Base-by-base conservation (phyloP, 2,888 invertebrate species). In the Tillus elongatus region DNA sequence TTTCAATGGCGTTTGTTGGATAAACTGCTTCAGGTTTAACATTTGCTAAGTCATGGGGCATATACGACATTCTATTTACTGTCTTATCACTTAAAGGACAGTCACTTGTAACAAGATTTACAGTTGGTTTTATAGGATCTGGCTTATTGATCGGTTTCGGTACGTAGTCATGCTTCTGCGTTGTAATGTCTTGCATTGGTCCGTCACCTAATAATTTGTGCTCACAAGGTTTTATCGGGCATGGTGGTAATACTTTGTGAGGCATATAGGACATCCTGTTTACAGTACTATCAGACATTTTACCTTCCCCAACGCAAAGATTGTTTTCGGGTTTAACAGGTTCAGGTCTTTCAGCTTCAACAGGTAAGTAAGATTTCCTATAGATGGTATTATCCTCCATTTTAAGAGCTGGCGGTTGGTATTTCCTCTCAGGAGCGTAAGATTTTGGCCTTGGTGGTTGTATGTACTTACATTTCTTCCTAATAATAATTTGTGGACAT, bases 121-220 rank as follows among this genome's bases (percentile, higher is more conserved):
- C 43, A 4, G 47, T 43, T 1, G 65, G 65, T 13, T 45, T 46
- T 0, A 70, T 57, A 0, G 70, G 67, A 34, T 64, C 65, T 1
- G 71, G 59, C 34, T 68, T 58, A 1, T 68, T 69, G 41, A 67
- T 67, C 0, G 76, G 75, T 51, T 79, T 80, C 1, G 76, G 72
- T 15, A 78, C 77, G 53, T 69, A 84, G 66, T 83, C 82, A 56
- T 80, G 80, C 27, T 80, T 79, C 46, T 80, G 76, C 1, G 82
- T 83, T 2, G 84, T 84, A 41, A 77, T 63, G 44, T 75, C 75
- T 62, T 81, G 78, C 70, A 83, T 77, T n/a, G 82, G 80, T 12
- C 72, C 73, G 45, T 74, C 72, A 0, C 77, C 75, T 52, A 73
- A 67, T 52, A 76, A 68, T 56, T 75, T 76, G 59, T 75, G 75